Evolutionary conservation across 2,797 vertebrate species (phyloP).

Genomic region (Odontamblyopus lacepedii): DNA sequence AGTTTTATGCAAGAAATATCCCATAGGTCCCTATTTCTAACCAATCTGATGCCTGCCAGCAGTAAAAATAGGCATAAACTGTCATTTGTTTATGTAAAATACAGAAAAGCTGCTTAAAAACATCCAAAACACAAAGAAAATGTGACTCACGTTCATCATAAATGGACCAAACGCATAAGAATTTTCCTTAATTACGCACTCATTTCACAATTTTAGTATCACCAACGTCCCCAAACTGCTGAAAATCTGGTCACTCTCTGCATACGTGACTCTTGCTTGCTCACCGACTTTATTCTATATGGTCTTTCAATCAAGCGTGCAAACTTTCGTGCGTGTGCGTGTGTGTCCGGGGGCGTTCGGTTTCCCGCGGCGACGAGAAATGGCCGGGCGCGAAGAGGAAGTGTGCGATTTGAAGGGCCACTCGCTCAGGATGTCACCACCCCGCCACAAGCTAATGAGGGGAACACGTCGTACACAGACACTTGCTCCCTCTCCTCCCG

Average conservation of each 20-base stretch:
- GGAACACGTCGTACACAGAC: constrained; percentile 30
- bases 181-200: too few species aligned
- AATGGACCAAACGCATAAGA: too few species aligned
- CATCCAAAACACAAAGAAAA: too few species aligned
- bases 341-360: constrained; percentile 46
- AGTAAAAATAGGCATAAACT: too few species aligned
- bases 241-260: neutral
- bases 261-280: neutral
- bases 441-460: constrained; percentile 75
- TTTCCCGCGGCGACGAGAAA: constrained; percentile 69
- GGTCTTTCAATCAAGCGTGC: constrained; percentile 30
- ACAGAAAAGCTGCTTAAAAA: too few species aligned
- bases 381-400: constrained; percentile 72
- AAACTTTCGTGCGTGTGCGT: constrained; percentile 18
- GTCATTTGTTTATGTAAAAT: too few species aligned
- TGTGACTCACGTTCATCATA: too few species aligned
- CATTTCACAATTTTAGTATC: too few species aligned
- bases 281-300: neutral
- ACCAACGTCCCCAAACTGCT: too few species aligned
- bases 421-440: constrained; percentile 83
- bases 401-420: constrained; percentile 76
- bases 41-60: too few species aligned
- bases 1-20: too few species aligned
- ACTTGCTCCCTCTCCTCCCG: constrained; percentile 7
- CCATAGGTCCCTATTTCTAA: too few species aligned